Base-by-base conservation (phyloP, 2,888 invertebrate genomes). In the Eupithecia centaureata region DNA sequence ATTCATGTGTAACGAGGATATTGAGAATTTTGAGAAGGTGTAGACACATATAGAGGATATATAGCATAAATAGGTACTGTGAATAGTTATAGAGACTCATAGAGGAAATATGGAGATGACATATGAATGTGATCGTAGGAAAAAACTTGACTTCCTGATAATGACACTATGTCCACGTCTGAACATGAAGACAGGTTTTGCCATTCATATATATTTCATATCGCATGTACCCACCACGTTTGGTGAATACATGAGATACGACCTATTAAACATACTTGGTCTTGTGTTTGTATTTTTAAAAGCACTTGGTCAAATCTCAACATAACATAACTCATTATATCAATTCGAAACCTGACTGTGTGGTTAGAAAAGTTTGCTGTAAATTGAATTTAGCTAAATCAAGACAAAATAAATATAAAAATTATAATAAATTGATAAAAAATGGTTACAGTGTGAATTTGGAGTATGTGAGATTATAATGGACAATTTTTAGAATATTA, bases 11-110 rank as follows among this genome's bases (percentile, higher is more conserved):
- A 59, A 72, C 51, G 69, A 77, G 61, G 68, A 74, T 56, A 58
- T 77, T 72, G 74, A 79, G 67, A 71, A 77, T 58, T 63, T 28
- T n/a, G 28, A 56, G 28, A 54, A 28, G 13, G 30, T 56, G 30
- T 56, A n/a, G 18, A 56, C 8, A 38, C n/a, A 1, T 47, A 47
- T 18, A 18, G 22, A 47, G 47, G 47, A 47, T 0, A 12, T 47
- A 8, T 47, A 22, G 47, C n/a, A 38, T n/a, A 38, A 4, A 32
- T 32, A n/a, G n/a, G n/a, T n/a, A n/a, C 35, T 38, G n/a, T n/a
- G n/a, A n/a, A n/a, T n/a, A n/a, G n/a, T n/a, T n/a, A 18, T 18
- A n/a, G n/a, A n/a, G n/a, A n/a, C n/a, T n/a, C n/a, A n/a, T 15
- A 5, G 2, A 8, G 8, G 18, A 18, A 18, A 42, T 42, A 42